A percentile compares a stretch with the other conserved stretches of the same genome.
Conservation (phyloP, 1,140 invertebrate genomes). For the Drosophila melanica region DNA sequence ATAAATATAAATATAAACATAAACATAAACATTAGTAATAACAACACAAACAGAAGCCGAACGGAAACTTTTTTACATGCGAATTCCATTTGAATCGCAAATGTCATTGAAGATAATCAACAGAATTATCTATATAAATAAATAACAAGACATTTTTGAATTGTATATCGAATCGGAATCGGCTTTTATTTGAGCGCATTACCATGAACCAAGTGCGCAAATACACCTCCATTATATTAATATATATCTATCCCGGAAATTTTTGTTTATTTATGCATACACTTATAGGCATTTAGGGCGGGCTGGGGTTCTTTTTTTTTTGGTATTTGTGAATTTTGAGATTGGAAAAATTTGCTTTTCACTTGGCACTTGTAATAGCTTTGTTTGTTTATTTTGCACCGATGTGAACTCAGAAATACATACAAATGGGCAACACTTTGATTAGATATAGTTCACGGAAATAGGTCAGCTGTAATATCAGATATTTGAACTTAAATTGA, state of each 20-base stretch:
- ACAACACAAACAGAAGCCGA: slow-evolving; percentile 9
- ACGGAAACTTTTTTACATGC: slow-evolving; percentile 54
- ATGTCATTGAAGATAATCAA: slow-evolving; percentile 54
- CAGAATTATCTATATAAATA: slow-evolving; percentile 58
- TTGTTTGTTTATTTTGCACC: slow-evolving; percentile 52
- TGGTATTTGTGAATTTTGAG: slow-evolving; percentile 31
- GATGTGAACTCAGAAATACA: slow-evolving; percentile 23
- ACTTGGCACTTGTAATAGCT: slow-evolving; percentile 56
- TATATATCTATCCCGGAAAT: slow-evolving; percentile 17
- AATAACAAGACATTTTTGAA: slow-evolving; percentile 36
- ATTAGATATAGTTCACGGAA: slow-evolving; percentile 7
- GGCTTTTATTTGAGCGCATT: slow-evolving; percentile 41
- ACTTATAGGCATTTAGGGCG: slow-evolving; percentile 25
- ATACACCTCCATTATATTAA: slow-evolving; percentile 18
- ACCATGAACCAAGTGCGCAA: slow-evolving; percentile 51
- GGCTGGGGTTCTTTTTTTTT: not conserved
- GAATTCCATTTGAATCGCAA: slow-evolving; percentile 27
- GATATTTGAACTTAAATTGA: no score
- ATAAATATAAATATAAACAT: slow-evolving; percentile 21
- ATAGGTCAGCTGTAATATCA: slow-evolving; percentile 17
- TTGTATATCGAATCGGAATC: not conserved
- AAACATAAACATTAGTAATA: slow-evolving; percentile 34
- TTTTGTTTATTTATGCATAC: slow-evolving; percentile 42
- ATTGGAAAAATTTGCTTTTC: slow-evolving; percentile 56
- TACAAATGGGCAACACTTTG: not conserved